phyloP scores from a whole-genome alignment of 2,797 vertebrate genomes.

The Mormyrops attenuatus region DNA sequence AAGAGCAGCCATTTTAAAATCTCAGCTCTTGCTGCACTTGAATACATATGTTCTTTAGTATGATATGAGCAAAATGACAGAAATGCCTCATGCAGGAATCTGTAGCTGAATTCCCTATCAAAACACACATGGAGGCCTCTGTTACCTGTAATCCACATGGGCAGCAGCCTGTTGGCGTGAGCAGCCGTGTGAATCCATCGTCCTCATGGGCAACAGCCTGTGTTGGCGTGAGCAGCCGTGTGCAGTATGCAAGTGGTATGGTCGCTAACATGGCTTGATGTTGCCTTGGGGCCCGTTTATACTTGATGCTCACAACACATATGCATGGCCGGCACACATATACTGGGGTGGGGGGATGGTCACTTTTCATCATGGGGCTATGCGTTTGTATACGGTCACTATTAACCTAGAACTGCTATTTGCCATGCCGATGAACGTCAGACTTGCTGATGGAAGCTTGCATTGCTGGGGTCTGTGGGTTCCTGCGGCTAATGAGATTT shows the following conservation, averaged over 20 bases:
- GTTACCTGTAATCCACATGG: background rate
- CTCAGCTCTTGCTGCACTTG: background rate
- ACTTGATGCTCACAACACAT: background rate
- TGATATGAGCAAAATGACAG: background rate
- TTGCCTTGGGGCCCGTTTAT: background rate
- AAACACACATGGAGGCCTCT: background rate
- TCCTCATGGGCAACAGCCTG: too few relatives aligned
- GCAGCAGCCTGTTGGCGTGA: too few relatives aligned
- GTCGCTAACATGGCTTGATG: background rate
- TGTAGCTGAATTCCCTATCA: background rate
- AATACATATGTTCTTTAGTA: background rate
- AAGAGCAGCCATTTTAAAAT: background rate
- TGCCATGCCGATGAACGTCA: background rate
- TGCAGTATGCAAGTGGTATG: too few relatives aligned
- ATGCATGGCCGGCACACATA: background rate
- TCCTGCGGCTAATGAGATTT: background rate
- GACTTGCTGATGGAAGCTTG: background rate
- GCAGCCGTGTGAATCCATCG: too few relatives aligned
- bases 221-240: too few relatives aligned
- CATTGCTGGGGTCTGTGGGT: too few relatives aligned
- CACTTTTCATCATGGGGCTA: background rate
- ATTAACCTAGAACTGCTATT: background rate
- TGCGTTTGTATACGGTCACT: background rate
- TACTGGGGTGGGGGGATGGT: background rate
- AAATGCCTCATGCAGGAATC: background rate